Evolutionary conservation across 2,797 vertebrate species (phyloP).

Genomic region (Echeneis naucrates): DNA sequence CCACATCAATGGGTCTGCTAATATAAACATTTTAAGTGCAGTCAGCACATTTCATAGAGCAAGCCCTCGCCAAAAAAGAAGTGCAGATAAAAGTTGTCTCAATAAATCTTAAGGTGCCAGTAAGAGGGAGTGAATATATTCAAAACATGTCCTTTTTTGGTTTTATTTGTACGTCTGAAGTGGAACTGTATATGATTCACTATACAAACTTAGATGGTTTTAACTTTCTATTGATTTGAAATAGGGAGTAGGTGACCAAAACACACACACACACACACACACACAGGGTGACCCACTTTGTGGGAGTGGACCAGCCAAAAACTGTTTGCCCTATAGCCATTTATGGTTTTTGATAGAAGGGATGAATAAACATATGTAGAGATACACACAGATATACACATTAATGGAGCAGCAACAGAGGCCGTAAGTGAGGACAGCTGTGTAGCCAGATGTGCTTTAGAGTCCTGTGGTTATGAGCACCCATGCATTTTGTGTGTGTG

Average conservation of each 20-base stretch:
- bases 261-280: constrained; percentile 17
- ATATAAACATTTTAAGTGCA: constrained; percentile 50
- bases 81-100: constrained; percentile 38
- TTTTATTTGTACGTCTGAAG: constrained; percentile 48
- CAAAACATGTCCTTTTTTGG: constrained; percentile 64
- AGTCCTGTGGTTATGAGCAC: constrained; percentile 56
- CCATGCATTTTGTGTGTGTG: constrained; percentile 28
- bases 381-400: constrained; percentile 45
- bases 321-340: constrained; percentile 65
- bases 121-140: constrained; percentile 36
- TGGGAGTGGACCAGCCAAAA: constrained; percentile 68
- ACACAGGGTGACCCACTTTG: constrained; percentile 69
- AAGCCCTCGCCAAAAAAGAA: constrained; percentile 19
- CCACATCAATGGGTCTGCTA: constrained; percentile 32
- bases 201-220: constrained; percentile 67
- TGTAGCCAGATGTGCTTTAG: constrained; percentile 72
- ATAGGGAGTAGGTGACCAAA: constrained; percentile 57
- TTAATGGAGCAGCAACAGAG: constrained; percentile 45
- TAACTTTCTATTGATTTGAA: constrained; percentile 67
- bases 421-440: constrained; percentile 74
- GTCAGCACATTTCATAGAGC: constrained; percentile 7
- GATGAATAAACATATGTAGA: constrained; percentile 48
- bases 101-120: constrained; percentile 46
- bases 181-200: constrained; percentile 63
- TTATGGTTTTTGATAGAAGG: constrained; percentile 56